Conservation (phyloP, 2,888 invertebrate genomes). For the Notocelia uddmanniana region DNA sequence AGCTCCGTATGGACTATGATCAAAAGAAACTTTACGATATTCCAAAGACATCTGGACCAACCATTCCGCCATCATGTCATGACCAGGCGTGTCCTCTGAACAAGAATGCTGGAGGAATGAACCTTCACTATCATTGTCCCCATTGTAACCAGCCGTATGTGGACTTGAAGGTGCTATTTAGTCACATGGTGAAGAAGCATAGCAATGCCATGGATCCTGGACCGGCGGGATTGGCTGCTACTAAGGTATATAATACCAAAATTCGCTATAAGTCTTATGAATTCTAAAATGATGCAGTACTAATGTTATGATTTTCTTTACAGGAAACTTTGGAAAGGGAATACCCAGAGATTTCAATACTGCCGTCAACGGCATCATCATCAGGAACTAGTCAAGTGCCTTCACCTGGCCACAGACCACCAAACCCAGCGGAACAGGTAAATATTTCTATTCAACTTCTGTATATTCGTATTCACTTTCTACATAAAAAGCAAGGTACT, state of each 20-base stretch:
- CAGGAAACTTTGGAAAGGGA: constrained; percentile 84
- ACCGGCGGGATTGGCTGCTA: constrained; percentile 79
- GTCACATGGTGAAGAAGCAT: constrained; percentile 82
- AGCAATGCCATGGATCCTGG: constrained; percentile 74
- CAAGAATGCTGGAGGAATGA: constrained; percentile 79
- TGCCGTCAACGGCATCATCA: constrained; percentile 82
- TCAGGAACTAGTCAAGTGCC: constrained; percentile 73
- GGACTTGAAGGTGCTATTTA: constrained; percentile 77
- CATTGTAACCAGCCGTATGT: constrained; percentile 81
- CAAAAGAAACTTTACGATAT: constrained; percentile 71
- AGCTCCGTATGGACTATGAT: constrained; percentile 74
- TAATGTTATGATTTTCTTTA: constrained; percentile 47
- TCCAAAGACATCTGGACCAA: constrained; percentile 72
- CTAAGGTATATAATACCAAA: constrained; percentile 72
- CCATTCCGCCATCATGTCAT: constrained; percentile 86
- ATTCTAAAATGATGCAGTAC: not conserved
- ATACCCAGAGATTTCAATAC: constrained; percentile 83
- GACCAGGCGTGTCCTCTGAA: constrained; percentile 83
- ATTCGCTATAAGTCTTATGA: not conserved
- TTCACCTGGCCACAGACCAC: constrained; percentile 76
- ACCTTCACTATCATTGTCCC: constrained; percentile 80
- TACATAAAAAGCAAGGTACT: not conserved
- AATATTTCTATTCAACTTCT: not conserved
- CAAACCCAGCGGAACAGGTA: constrained; percentile 81
- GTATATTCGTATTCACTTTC: not conserved